Base-by-base conservation (phyloP, 2,113 vertebrate species). In the Piliocolobus tephrosceles region DNA sequence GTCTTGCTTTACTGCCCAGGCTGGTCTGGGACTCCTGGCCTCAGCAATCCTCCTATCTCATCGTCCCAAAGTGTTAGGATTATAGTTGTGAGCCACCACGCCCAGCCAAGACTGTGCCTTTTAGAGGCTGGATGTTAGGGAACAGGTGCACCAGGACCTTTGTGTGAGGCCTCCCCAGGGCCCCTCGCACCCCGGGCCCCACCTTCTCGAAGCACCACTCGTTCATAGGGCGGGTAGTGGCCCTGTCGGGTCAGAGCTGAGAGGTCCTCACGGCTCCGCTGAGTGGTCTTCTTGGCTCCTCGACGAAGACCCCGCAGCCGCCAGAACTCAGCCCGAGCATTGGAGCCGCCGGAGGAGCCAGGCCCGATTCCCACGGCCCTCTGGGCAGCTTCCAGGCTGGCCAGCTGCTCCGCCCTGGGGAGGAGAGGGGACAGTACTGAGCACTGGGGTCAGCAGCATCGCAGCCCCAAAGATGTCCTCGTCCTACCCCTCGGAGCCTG, bases 131-230 rank as follows among this genome's bases (percentile, higher is more conserved):
- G 6, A 30, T 10, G 8, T 6, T 12, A 68, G 32, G 13, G 25
- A 57, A 45, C 32, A 16, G 6, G 20, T 5, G 32, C 3, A 8
- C 38, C 8, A 20, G 75, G 1, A 6, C 4, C 14, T 27, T 1
- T 8, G 12, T 1, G 61, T 30, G 61, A 22, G 5, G 0, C 12
- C 55, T 22, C 43, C 8, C 7, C 32, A 30, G 61, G 61, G 27
- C 25, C 40, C 73, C 70, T 10, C 8, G 3, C 0, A 0, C 40
- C 35, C 5, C 6, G 8, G 22, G 64, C 5, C 98, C 38, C 91
- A 99, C 99, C 99, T 99, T 99, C 99, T 97, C 99, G 99, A 79
- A 99, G 99, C 85, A 99, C 98, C 78, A 99, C 99, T 30, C 98
- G 99, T 96, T 99, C 99, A 0, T 99, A 99, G 0, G 99, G 99